Evolutionary conservation across 2,888 invertebrate genomes (phyloP), one percentile per base, ranked within the genome.

Genomic region (Piscicola geometra): DNA sequence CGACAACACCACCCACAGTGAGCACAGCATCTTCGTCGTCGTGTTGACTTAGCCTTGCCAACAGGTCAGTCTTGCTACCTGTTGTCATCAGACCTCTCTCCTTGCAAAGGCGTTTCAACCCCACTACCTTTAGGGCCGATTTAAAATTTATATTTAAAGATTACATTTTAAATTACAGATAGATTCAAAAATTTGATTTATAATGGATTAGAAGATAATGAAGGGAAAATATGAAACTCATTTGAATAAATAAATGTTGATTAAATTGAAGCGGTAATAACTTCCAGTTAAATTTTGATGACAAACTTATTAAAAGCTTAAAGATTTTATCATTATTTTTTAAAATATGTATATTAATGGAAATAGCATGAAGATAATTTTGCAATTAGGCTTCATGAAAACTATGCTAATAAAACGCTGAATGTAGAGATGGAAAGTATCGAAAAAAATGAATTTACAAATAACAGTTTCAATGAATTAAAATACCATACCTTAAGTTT

Each of bases 41-140:
- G 25, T 56, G 60, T 56, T 56, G 60, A n/a, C n/a, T 56, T 25
- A 73, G 35, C 35, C 73, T 60, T 18, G 35, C n/a, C 1, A 73
- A 21, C 28, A 73, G 36, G 2, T 73, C 64, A 60, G n/a, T 60
- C 52, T 73, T 73, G 64, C 36, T 73, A 28, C 73, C 73, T 33
- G 41, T 35, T 18, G 33, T n/a, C 21, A 18, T 21, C 5, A 64
- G n/a, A 35, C 73, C 64, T 32, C 33, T 73, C 33, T 56, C 73
- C 64, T 64, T 56, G 64, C 73, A 73, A 32, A 73, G 30, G 18
- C 56, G 52, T 60, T 36, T 73, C 36, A 73, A 52, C 60, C 64
- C 73, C 3, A 35, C 41, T 33, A 73, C 60, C 52, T 73, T n/a
- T 50, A 50, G 41, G 41, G 5, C 15, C n/a, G n/a, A n/a, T n/a